Conservation (phyloP, 1,140 invertebrate species). For the Thaumetopoea pityocampa region DNA sequence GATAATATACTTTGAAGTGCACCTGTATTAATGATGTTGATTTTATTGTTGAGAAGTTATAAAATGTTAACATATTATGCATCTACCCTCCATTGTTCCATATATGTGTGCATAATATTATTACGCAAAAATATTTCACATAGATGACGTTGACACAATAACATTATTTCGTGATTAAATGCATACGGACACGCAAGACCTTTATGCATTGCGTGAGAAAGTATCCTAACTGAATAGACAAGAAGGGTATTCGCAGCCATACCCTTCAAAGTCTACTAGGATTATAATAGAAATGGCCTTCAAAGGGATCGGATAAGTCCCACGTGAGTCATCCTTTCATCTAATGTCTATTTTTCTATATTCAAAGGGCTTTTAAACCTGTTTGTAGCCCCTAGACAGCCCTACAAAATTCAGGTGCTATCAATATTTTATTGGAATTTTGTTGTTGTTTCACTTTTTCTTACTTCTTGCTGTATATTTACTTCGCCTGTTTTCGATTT, state of each 20-base stretch:
- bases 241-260: constrained; percentile 27
- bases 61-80: no score
- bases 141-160: background rate
- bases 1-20: no score
- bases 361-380: constrained; percentile 43
- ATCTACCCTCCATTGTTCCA: no score
- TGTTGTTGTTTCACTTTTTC: no score
- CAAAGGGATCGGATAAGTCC: no score
- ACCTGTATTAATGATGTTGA: no score
- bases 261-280: constrained; percentile 15
- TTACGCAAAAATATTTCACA: no score
- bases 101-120: no score
- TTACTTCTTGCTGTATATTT: no score
- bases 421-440: constrained; percentile 25
- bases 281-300: constrained; percentile 12
- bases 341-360: constrained; percentile 41
- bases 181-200: constrained; percentile 26
- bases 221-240: constrained; percentile 33
- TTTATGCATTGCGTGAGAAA: constrained; percentile 48
- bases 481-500: no score
- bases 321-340: constrained; percentile 15
- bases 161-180: constrained; percentile 30
- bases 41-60: no score
- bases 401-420: constrained; percentile 26
- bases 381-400: constrained; percentile 34